Evolutionary conservation across 1,140 invertebrate genomes (phyloP), one percentile per base, ranked within the genome.

Genomic region (Drosophila triauraria): DNA sequence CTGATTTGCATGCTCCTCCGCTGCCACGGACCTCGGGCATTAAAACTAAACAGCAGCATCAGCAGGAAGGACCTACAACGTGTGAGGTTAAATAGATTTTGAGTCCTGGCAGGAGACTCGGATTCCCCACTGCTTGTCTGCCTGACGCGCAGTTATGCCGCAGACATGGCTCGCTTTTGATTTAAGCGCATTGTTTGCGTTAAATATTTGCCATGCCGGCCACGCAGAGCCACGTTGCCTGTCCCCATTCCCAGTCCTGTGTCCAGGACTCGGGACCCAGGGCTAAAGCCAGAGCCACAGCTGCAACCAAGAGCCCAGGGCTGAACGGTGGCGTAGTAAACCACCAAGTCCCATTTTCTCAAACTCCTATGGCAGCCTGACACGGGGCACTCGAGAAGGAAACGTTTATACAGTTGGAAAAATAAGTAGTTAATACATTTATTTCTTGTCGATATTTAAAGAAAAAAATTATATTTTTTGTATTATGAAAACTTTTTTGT

Each of bases 181-280:
- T 88, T 88, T 88, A 88, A 88, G 85, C 81, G 85, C 78, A 90
- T 90, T 88, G 85, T 88, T 90, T 88, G 81, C 48, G 69, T 84
- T 85, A 88, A 88, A 88, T 88, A 84, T 90, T 88, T 88, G 85
- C 81, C 74, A 88, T 88, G 85, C 81, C 67, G 85, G 85, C 78
- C 85, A 88, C 85, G 85, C 83, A 86, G 82, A 75, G 75, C 68
- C 77, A 85, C 81, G 82, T 84, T 69, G 47, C 30, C 42, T 23
- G 51, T 25, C 7, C 17, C n/a, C 63, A 61, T 20, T 61, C 71
- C 35, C 57, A 56, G 50, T 64, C 50, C 15, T 32, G 25, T 40
- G 62, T 44, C 30, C 63, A 50, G 17, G 42, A 54, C 23, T 8
- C 5, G 30, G 62, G 32, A 40, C 40, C 59, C 62, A 60, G 50